Percentiles rank a stretch among this genome's conserved stretches.
phyloP scores from a whole-genome alignment of 1,140 invertebrate species.

The Danaus melanippus region DNA sequence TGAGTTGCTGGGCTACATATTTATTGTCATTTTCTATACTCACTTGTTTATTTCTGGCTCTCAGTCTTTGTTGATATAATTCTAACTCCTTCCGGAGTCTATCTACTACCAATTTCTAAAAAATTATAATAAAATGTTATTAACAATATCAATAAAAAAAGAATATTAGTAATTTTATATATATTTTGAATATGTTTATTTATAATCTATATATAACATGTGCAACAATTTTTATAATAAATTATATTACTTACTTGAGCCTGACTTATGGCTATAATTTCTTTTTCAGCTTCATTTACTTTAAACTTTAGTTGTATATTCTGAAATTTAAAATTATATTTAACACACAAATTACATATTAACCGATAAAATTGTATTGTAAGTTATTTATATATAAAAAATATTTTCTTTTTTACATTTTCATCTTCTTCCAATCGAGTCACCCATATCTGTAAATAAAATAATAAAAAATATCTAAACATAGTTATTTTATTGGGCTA shows the following conservation, averaged over 20 bases:
- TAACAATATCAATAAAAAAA: too few relatives aligned
- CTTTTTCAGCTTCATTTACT: constrained; percentile 71
- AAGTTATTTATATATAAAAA: constrained; percentile 8
- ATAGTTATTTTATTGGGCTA: neutral
- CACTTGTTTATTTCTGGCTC: constrained; percentile 58
- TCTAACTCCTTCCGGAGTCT: constrained; percentile 61
- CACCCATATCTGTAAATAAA: constrained; percentile 71
- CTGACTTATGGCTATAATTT: constrained; percentile 70
- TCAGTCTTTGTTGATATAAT: constrained; percentile 61
- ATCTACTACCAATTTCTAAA: constrained; percentile 65
- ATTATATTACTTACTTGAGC: constrained; percentile 65
- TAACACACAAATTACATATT: too few relatives aligned
- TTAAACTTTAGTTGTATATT: constrained; percentile 64
- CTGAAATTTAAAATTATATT: constrained; percentile 41
- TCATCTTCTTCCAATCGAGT: constrained; percentile 74
- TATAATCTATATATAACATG: too few relatives aligned
- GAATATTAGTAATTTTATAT: too few relatives aligned
- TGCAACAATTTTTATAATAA: too few relatives aligned
- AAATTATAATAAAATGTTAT: constrained; percentile 17
- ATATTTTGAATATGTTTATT: too few relatives aligned
- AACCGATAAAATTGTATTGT: too few relatives aligned
- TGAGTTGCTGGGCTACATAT: constrained; percentile 66
- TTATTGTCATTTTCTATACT: constrained; percentile 63
- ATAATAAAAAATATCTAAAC: constrained; percentile 11
- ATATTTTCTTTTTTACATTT: constrained; percentile 64